A percentile compares a stretch with the other conserved stretches of the same genome.
Conservation (phyloP, 2,113 vertebrate species). For the Platichthys stellatus region DNA sequence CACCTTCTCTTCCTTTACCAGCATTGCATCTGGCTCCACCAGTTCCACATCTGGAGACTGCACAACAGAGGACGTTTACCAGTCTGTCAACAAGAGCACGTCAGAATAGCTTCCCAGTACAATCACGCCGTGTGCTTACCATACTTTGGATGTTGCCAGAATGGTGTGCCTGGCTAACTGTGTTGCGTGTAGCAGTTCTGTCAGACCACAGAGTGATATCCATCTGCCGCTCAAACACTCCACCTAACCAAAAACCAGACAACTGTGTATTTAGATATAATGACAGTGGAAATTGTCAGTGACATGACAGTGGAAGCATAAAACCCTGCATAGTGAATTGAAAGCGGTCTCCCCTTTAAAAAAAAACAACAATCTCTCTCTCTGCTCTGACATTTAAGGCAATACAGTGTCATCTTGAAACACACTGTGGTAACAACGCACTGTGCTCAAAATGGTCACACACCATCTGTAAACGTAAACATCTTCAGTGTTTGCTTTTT, state of each 20-base stretch:
- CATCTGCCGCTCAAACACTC: slow-evolving; percentile 59
- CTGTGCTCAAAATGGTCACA: too few species aligned
- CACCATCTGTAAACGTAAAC: too few species aligned
- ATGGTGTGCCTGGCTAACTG: neutral
- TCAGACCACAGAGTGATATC: slow-evolving; percentile 65
- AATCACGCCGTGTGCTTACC: slow-evolving; percentile 34
- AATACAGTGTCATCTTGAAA: too few species aligned
- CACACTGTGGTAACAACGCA: too few species aligned
- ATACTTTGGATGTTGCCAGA: slow-evolving; percentile 39
- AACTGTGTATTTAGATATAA: neutral
- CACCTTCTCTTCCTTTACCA: slow-evolving; percentile 77
- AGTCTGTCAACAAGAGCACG: too few species aligned
- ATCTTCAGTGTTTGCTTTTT: too few species aligned
- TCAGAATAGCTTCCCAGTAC: neutral
- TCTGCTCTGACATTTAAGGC: too few species aligned
- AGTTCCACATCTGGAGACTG: slow-evolving; percentile 74
- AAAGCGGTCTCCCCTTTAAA: too few species aligned
- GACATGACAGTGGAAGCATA: neutral
- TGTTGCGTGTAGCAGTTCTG: slow-evolving; percentile 7
- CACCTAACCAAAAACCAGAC: slow-evolving; percentile 39
- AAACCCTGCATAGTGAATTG: too few species aligned
- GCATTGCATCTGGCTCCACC: slow-evolving; percentile 55
- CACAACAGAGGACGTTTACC: too few species aligned
- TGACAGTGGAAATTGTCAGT: neutral
- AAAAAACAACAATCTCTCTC: too few species aligned